A percentile compares a stretch with the other conserved stretches of the same genome.
Conservation (phyloP, 2,797 vertebrate species). For the Mastacembelus armatus region DNA sequence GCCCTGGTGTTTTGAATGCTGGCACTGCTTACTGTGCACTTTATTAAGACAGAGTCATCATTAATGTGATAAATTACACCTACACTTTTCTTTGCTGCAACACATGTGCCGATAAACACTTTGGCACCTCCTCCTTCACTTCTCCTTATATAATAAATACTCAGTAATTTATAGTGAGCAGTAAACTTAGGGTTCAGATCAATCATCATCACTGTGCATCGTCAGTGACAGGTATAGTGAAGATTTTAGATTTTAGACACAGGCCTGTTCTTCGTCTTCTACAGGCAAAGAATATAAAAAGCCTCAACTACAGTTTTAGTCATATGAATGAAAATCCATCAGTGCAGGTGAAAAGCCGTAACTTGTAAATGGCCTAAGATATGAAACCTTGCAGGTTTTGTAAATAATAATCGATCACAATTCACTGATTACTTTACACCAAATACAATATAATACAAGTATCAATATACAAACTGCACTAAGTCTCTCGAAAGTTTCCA, state of each 20-base stretch:
- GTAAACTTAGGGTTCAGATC: neutral
- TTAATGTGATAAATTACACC: conserved; percentile 1
- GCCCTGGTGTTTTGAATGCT: neutral
- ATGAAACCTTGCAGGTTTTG: neutral
- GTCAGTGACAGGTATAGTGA: too few relatives aligned
- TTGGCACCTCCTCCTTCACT: too few relatives aligned
- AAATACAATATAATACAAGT: conserved; percentile 3
- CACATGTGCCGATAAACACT: too few relatives aligned
- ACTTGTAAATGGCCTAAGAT: too few relatives aligned
- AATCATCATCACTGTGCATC: too few relatives aligned
- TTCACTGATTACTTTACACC: neutral
- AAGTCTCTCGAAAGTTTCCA: neutral
- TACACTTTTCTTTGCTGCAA: neutral
- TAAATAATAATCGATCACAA: neutral
- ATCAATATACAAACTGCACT: too few relatives aligned
- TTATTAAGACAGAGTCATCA: neutral
- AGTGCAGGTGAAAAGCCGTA: neutral
- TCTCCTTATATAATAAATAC: too few relatives aligned
- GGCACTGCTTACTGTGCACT: neutral
- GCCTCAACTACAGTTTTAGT: neutral
- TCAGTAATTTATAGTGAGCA: too few relatives aligned
- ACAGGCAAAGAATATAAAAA: neutral
- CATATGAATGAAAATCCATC: too few relatives aligned
- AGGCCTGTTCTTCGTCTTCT: neutral
- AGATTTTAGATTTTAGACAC: too few relatives aligned